Conservation (phyloP, 2,113 vertebrate species). For the Perca fluviatilis region DNA sequence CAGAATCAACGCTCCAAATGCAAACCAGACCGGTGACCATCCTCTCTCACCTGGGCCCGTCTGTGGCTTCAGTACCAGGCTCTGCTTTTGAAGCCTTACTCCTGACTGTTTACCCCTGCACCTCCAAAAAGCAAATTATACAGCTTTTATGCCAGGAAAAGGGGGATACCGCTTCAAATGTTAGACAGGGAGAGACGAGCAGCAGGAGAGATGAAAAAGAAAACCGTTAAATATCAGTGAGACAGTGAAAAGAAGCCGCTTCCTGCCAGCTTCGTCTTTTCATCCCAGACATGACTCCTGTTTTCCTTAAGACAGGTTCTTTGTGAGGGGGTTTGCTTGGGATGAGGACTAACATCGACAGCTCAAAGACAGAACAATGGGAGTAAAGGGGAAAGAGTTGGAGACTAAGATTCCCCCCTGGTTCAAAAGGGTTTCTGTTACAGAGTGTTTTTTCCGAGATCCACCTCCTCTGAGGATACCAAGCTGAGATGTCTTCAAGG, state of each 20-base stretch:
- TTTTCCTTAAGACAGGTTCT: slow-evolving; percentile 62
- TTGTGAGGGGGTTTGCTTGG: slow-evolving; percentile 62
- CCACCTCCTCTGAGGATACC: slow-evolving; percentile 51
- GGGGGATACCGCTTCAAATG: not conserved
- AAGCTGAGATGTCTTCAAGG: slow-evolving; percentile 62
- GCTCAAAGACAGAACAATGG: slow-evolving; percentile 42
- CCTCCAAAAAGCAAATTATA: slow-evolving; percentile 58
- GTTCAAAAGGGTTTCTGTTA: slow-evolving; percentile 57
- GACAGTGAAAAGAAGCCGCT: slow-evolving; percentile 66
- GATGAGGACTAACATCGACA: slow-evolving; percentile 42
- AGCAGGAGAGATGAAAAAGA: slow-evolving; percentile 56
- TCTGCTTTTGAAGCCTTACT: slow-evolving; percentile 66
- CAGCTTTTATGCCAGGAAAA: slow-evolving; percentile 32
- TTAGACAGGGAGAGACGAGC: slow-evolving; percentile 42
- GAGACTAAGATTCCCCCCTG: slow-evolving; percentile 20
- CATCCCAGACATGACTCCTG: slow-evolving; percentile 48
- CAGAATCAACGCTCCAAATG: slow-evolving; percentile 82
- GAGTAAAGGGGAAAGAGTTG: slow-evolving; percentile 21
- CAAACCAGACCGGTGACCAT: slow-evolving; percentile 84
- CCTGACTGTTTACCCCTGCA: slow-evolving; percentile 44
- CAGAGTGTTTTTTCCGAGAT: slow-evolving; percentile 63
- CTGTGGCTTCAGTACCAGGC: slow-evolving; percentile 67
- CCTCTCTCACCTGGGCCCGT: slow-evolving; percentile 75
- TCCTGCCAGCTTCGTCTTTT: slow-evolving; percentile 56
- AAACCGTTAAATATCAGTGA: slow-evolving; percentile 67